Evolutionary conservation across 1,140 invertebrate species (phyloP).

Genomic region (Sycobia sp.): DNA sequence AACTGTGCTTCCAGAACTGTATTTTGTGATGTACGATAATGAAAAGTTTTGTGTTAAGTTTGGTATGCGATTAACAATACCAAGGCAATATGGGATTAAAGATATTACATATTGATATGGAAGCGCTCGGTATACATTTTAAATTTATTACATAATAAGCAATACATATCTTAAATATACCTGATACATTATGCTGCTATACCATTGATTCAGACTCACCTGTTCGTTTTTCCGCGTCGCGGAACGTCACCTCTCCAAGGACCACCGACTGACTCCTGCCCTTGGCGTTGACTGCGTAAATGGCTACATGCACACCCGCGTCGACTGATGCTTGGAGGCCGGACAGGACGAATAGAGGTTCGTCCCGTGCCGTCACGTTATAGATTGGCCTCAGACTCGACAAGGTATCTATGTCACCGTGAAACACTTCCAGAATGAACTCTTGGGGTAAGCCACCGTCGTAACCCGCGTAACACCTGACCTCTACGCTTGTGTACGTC

Average conservation of each 20-base stretch:
- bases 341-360: constrained; percentile 71
- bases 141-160: no score
- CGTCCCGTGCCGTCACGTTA: constrained; percentile 69
- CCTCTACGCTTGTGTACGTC: constrained; percentile 75
- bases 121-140: no score
- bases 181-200: no score
- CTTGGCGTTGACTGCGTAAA: constrained; percentile 80
- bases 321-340: constrained; percentile 72
- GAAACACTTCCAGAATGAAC: constrained; percentile 79
- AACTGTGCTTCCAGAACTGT: no score
- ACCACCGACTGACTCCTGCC: constrained; percentile 73
- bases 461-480: constrained; percentile 77
- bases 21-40: no score
- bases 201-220: no score
- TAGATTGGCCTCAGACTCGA: constrained; percentile 61
- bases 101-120: no score
- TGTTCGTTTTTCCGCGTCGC: constrained; percentile 80
- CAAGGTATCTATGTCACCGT: constrained; percentile 60
- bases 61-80: no score
- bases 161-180: no score
- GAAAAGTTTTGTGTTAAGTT: no score
- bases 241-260: constrained; percentile 76
- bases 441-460: constrained; percentile 84
- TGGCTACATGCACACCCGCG: constrained; percentile 73
- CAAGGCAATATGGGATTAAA: no score